Base-by-base conservation (phyloP, 2,888 invertebrate species). In the Zootermopsis nevadensis region DNA sequence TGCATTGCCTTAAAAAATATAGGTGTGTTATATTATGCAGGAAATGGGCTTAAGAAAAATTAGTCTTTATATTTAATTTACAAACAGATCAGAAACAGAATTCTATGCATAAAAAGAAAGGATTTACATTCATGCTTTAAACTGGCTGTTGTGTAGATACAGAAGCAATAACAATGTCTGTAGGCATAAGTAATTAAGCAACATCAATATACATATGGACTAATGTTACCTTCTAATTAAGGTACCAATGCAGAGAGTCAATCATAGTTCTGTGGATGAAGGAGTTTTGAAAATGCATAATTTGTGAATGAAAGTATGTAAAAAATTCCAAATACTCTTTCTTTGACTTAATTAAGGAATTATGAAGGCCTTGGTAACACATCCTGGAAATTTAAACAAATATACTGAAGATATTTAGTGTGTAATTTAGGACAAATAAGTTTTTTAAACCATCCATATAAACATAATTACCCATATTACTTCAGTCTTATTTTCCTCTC, bases 91-190 rank as follows among this genome's bases (percentile, higher is more conserved):
- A 55, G 8, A 55, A 55, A 55, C 22, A 55, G n/a, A 55, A 24
- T 55, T 55, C 22, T 22, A n/a, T 55, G 22, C 6, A n/a, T 6
- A 12, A 6, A 55, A 55, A 55, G 55, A 55, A 55, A 55, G 55
- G 55, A 55, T 55, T 55, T 55, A 55, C 55, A 55, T 55, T 55
- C 22, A 55, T 55, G 22, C 22, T 55, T 55, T 55, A 55, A 55
- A 55, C 22, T 55, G 19, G 55, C 55, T 55, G 24, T 19, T 55
- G 55, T 12, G 19, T 55, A 22, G 55, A 22, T 55, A 55, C 55
- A 55, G 55, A 55, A 55, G 55, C 55, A 55, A 55, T 55, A 55
- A 55, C 55, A 55, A 55, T 55, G 55, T n/a, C 55, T n/a, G 55
- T 12, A 22, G 55, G 22, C n/a, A n/a, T 19, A 55, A 55, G 22